phyloP scores from a whole-genome alignment of 1,140 invertebrate genomes.

The Bicyclus anynana region DNA sequence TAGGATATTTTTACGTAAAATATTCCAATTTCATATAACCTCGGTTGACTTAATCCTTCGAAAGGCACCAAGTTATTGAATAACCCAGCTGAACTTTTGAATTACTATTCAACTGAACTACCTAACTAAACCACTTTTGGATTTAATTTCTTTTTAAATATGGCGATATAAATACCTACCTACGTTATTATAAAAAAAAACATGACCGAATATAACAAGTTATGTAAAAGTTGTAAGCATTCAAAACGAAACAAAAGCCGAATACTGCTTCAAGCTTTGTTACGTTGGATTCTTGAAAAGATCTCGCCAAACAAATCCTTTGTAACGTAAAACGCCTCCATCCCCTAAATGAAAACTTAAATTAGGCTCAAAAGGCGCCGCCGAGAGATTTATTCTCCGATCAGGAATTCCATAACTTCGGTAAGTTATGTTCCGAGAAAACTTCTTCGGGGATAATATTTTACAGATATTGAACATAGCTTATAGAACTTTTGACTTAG shows the following conservation, averaged over 20 bases:
- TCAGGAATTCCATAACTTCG: conserved; percentile 23
- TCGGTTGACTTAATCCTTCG: too few species aligned
- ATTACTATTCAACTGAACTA: too few species aligned
- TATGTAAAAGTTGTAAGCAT: too few species aligned
- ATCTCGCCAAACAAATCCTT: conserved; percentile 54
- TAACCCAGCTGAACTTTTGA: too few species aligned
- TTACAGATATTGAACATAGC: conserved; percentile 18
- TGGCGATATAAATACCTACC: too few species aligned
- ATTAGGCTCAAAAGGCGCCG: conserved; percentile 44
- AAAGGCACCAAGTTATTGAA: too few species aligned
- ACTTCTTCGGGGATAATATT: conserved; percentile 19
- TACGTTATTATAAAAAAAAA: too few species aligned
- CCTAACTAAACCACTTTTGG: too few species aligned
- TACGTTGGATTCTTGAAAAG: conserved; percentile 31
- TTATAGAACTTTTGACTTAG: conserved; percentile 1
- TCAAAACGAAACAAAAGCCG: neutral
- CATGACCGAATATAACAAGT: too few species aligned
- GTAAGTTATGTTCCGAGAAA: conserved; percentile 21
- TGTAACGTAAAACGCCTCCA: conserved; percentile 41
- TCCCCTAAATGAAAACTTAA: conserved; percentile 54
- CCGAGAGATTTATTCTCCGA: conserved; percentile 30
- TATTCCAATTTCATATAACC: too few species aligned
- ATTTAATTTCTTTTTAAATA: too few species aligned
- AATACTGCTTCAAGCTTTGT: conserved; percentile 11
- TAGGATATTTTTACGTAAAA: too few species aligned